phyloP scores from a whole-genome alignment of 2,797 vertebrate species.

The Gephyroberyx darwinii region DNA sequence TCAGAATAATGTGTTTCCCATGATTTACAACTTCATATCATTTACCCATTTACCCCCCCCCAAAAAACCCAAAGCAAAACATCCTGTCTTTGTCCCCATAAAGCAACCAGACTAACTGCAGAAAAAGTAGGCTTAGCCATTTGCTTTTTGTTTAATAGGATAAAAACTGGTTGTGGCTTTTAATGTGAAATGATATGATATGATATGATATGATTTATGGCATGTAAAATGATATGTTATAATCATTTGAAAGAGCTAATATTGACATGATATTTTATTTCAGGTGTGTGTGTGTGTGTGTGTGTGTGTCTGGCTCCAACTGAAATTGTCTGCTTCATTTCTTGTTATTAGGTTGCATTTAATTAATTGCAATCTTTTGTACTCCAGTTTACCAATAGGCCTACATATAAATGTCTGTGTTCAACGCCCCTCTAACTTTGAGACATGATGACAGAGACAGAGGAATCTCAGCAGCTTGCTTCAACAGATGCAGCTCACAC shows the following conservation, averaged over 20 bases:
- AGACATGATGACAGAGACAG: conserved; percentile 28
- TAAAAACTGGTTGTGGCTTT: too few species aligned
- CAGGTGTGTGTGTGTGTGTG: too few species aligned
- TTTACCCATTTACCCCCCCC: too few species aligned
- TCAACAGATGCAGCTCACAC: conserved; percentile 74
- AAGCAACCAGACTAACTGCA: not conserved
- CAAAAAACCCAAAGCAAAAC: too few species aligned
- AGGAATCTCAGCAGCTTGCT: conserved; percentile 59
- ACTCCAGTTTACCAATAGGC: not conserved
- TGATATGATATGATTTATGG: too few species aligned
- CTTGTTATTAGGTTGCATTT: not conserved
- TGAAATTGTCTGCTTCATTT: too few species aligned
- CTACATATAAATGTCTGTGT: not conserved
- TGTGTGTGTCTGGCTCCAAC: too few species aligned
- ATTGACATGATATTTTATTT: too few species aligned
- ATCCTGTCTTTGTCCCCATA: not conserved
- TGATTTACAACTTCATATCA: conserved; percentile 27
- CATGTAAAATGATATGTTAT: too few species aligned
- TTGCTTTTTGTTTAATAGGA: not conserved
- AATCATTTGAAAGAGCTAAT: too few species aligned
- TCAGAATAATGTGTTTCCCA: not conserved
- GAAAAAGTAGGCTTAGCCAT: not conserved
- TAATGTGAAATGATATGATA: too few species aligned
- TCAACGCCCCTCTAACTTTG: not conserved
- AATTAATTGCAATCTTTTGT: not conserved